Evolutionary conservation across 2,113 vertebrate genomes (phyloP), one percentile per base, ranked within the genome.

Genomic region (Poicephalus gulielmi): DNA sequence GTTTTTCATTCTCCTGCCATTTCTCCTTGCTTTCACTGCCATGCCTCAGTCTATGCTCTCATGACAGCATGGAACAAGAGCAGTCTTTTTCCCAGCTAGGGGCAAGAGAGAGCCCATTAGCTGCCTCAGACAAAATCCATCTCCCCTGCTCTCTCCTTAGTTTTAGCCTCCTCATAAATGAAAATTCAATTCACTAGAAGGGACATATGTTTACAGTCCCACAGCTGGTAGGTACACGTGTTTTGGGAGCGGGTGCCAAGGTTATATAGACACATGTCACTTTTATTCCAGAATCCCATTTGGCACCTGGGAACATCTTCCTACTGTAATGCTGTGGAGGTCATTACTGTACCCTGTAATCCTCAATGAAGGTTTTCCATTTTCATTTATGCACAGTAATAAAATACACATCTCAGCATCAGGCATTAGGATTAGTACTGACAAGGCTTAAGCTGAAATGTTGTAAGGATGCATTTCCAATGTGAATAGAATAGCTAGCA

Each of bases 351-450:
- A 92, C 70, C 89, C 92, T 96, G 79, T 97, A 98, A 98, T 97
- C 97, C 73, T 30, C 92, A 95, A 95, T 96, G 95, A 97, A 98
- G 96, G 88, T 92, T 97, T 97, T 94, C 93, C 49, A 7, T 94
- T 98, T 97, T 95, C 94, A 96, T 97, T 96, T 97, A 92, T 73
- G 75, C 94, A 93, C 89, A 96, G 94, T 94, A 96, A 98, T 95
- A 96, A 92, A 97, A 96, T 66, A 95, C 96, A 96, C 98, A 97
- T 97, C 96, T 96, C 95, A 81, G 97, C 97, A 97, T 98, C 97
- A 96, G 86, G 96, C 97, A 93, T 97, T 95, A 95, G 97, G 97
- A 98, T 98, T 98, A 98, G 95, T 87, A 96, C 90, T 93, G 96
- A 91, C 97, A 96, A 96, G 88, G 95, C 96, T 98, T 97, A 96